Percentiles rank a stretch among this genome's conserved stretches.
phyloP scores from a whole-genome alignment of 2,113 vertebrate genomes.

The Proteles cristata region DNA sequence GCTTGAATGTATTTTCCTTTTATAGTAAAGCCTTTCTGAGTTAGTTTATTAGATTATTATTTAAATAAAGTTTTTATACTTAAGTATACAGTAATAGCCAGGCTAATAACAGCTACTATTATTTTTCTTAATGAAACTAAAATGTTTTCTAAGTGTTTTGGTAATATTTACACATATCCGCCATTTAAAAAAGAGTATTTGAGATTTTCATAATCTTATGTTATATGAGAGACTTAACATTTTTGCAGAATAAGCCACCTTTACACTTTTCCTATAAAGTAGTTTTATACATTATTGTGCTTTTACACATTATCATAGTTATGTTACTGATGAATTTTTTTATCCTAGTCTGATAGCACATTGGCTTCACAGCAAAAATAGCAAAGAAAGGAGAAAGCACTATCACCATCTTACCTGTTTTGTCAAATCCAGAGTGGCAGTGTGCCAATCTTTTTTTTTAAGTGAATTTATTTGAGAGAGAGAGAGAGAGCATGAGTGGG shows the following conservation, averaged over 20 bases:
- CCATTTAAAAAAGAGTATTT: conserved; percentile 28
- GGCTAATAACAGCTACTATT: background rate
- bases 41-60: background rate
- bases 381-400: conserved; percentile 1
- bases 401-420: conserved; percentile 26
- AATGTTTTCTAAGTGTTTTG: conserved; percentile 19
- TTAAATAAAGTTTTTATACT: background rate
- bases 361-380: conserved; percentile 8
- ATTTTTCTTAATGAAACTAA: conserved; percentile 47
- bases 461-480: too few relatives aligned
- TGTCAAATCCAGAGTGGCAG: conserved; percentile 66
- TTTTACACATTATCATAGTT: background rate
- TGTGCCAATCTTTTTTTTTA: conserved; percentile 12
- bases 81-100: background rate
- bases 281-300: background rate
- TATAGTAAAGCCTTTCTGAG: conserved; percentile 39
- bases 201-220: background rate
- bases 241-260: background rate
- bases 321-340: conserved; percentile 18
- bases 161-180: conserved; percentile 33
- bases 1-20: conserved; percentile 46
- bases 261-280: background rate
- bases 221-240: background rate
- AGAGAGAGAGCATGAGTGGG: too few relatives aligned
- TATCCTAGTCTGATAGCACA: background rate